A percentile compares a stretch with the other conserved stretches of the same genome.
These are phyloP conservation scores for Diploscapter pachys DNA, from an alignment of 1,140 invertebrate genomes.

Conservation along the genomic window DNA sequence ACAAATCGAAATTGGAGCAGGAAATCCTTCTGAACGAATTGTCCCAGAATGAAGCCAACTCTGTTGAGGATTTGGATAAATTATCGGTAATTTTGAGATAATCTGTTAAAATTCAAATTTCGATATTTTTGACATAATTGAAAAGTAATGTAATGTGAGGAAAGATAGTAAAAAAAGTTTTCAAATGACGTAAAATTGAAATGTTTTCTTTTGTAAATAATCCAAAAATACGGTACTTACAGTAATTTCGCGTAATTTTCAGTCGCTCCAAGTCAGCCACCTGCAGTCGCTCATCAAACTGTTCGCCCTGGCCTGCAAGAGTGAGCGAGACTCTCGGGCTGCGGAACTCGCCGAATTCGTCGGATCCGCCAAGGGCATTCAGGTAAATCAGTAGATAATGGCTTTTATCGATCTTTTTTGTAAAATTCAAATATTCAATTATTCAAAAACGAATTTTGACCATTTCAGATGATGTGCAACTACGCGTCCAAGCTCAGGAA, in stretches of 20 bases:
- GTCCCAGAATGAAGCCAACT: constrained; percentile 1
- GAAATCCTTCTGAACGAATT: constrained; percentile 8
- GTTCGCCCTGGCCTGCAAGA: constrained; percentile 16
- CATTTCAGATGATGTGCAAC: not conserved
- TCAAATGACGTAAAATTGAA: too few species aligned
- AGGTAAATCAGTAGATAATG: not conserved
- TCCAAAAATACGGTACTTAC: too few species aligned
- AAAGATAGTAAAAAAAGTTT: too few species aligned
- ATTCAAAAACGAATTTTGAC: too few species aligned
- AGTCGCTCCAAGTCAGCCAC: not conserved
- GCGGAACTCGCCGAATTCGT: constrained; percentile 8
- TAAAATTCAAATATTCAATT: too few species aligned
- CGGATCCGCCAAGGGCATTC: constrained; percentile 7
- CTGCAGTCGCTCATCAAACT: not conserved
- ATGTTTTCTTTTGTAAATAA: not conserved
- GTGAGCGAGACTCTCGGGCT: not conserved
- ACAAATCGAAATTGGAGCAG: constrained; percentile 6
- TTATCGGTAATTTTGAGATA: too few species aligned
- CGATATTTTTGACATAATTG: too few species aligned
- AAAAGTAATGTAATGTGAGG: too few species aligned
- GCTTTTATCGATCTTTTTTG: too few species aligned
- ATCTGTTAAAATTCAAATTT: too few species aligned
- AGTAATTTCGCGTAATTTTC: not conserved
- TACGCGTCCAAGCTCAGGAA: not conserved
- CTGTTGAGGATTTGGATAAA: not conserved